These are phyloP conservation scores for Dendroctonus ponderosae DNA, from an alignment of 1,140 invertebrate species.

Conservation along the genomic window DNA sequence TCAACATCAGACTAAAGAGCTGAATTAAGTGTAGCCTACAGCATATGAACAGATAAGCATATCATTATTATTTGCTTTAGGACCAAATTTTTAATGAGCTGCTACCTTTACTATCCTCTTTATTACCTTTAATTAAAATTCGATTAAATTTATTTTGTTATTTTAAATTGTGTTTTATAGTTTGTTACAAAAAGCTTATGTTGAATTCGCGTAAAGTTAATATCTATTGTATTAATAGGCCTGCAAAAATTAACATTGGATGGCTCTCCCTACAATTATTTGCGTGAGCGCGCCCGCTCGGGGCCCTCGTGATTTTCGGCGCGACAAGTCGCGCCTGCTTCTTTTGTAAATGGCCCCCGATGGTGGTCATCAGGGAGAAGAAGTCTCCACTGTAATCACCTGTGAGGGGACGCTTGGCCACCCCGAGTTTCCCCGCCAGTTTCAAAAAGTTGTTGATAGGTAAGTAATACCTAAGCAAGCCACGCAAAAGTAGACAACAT, in stretches of 20 bases:
- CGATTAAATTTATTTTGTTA: too few species aligned
- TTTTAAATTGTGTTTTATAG: too few species aligned
- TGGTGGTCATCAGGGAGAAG: conserved; percentile 69
- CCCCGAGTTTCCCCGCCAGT: conserved; percentile 68
- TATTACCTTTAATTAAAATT: too few species aligned
- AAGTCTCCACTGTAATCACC: conserved; percentile 65
- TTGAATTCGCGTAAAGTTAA: too few species aligned
- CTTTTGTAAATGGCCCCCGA: conserved; percentile 67
- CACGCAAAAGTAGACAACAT: neutral
- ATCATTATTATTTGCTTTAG: too few species aligned
- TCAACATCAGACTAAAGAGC: too few species aligned
- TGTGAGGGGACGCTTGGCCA: conserved; percentile 78
- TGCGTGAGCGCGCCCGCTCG: conserved; percentile 22
- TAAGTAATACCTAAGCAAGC: conserved; percentile 2
- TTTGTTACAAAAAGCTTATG: too few species aligned
- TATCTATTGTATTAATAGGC: too few species aligned
- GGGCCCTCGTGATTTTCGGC: conserved; percentile 20
- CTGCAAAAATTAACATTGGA: conserved; percentile 10
- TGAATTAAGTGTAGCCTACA: too few species aligned
- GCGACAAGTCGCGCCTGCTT: conserved; percentile 23
- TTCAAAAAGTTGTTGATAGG: conserved; percentile 63
- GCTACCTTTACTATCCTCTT: too few species aligned
- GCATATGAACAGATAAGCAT: too few species aligned
- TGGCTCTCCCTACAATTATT: conserved; percentile 16
- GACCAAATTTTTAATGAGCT: too few species aligned